Percentiles rank a stretch among this genome's conserved stretches.
These are phyloP conservation scores for Philopedon plagiatum DNA, from an alignment of 2,888 invertebrate genomes.

Conservation along the genomic window DNA sequence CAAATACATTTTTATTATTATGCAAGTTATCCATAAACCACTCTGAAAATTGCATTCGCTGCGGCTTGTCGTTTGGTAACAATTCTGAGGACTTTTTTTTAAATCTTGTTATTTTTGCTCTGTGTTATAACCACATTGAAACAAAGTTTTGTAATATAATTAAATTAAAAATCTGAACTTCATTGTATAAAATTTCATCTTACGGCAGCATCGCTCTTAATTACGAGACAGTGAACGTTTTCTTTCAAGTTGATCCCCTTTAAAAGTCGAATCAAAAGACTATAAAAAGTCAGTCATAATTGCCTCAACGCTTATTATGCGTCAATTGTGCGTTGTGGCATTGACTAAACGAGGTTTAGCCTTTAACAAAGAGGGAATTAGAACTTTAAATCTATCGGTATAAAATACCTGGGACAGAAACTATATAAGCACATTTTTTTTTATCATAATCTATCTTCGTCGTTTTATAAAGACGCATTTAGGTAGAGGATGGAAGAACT, in stretches of 20 bases:
- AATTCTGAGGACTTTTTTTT: too few species aligned
- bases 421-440: background rate
- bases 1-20: too few species aligned
- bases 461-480: background rate
- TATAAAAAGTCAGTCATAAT: background rate
- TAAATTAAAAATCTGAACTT: too few species aligned
- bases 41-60: too few species aligned
- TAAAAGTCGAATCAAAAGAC: background rate
- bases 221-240: too few species aligned
- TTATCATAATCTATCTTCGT: background rate
- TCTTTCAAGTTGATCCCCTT: background rate
- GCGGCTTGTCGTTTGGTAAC: too few species aligned
- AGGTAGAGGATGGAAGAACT: background rate
- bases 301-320: background rate
- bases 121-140: too few species aligned
- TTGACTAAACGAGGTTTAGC: constrained; percentile 33
- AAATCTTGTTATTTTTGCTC: too few species aligned
- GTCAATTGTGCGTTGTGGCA: constrained; percentile 36
- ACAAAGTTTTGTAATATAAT: too few species aligned
- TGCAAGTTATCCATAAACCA: too few species aligned
- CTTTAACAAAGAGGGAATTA: constrained; percentile 16
- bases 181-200: too few species aligned
- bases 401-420: background rate
- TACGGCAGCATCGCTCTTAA: too few species aligned
- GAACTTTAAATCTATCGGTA: background rate